Evolutionary conservation across 2,113 vertebrate species (phyloP).

Genomic region (Nibea albiflora): DNA sequence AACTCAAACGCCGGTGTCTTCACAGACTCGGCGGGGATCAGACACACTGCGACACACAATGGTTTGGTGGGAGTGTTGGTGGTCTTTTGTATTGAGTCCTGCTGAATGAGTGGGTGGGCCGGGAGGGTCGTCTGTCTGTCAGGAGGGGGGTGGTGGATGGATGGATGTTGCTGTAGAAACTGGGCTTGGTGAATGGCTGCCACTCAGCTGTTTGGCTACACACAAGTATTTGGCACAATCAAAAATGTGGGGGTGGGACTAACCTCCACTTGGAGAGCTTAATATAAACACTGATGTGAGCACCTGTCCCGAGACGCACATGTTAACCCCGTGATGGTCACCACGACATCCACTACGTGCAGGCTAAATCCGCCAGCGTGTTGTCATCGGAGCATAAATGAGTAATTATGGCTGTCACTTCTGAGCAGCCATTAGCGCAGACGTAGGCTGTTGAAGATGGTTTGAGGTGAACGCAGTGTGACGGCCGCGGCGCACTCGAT

Average conservation of each 20-base stretch:
- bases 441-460: slow-evolving; percentile 25
- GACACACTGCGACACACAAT: neutral
- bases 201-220: slow-evolving; percentile 71
- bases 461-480: slow-evolving; percentile 30
- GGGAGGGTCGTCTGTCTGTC: slow-evolving; percentile 35
- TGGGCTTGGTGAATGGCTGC: slow-evolving; percentile 53
- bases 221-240: slow-evolving; percentile 52
- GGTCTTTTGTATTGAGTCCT: slow-evolving; percentile 47
- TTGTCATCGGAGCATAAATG: slow-evolving; percentile 51
- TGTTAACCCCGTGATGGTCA: slow-evolving; percentile 11
- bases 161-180: slow-evolving; percentile 53
- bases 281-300: neutral
- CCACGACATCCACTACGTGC: neutral
- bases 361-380: neutral
- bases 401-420: slow-evolving; percentile 59
- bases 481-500: neutral
- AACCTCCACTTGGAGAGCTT: slow-evolving; percentile 18
- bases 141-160: neutral
- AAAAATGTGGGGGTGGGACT: slow-evolving; percentile 4
- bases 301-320: slow-evolving; percentile 11
- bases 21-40: slow-evolving; percentile 18
- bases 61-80: slow-evolving; percentile 47
- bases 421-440: slow-evolving; percentile 56
- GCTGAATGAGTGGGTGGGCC: slow-evolving; percentile 67
- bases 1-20: slow-evolving; percentile 12